Percentiles rank a stretch among this genome's conserved stretches.
Conservation (phyloP, 2,113 vertebrate species). For the Thunnus thynnus region DNA sequence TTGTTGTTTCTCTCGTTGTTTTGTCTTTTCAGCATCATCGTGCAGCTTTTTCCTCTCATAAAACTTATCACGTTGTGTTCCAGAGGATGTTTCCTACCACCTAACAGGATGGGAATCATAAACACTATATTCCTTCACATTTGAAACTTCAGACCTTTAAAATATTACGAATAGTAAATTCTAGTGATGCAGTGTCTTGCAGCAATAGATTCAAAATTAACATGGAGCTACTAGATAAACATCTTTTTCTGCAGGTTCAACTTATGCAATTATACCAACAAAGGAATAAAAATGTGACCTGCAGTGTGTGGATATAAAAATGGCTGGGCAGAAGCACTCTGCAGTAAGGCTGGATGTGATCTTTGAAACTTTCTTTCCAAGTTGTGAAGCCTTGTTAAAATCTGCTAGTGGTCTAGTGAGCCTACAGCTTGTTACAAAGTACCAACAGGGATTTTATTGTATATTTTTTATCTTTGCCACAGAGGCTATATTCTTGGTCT, state of each 20-base stretch:
- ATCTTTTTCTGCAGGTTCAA: neutral
- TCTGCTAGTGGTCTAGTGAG: neutral
- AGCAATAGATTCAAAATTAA: too few relatives aligned
- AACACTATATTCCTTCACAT: too few relatives aligned
- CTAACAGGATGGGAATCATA: neutral
- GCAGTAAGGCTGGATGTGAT: neutral
- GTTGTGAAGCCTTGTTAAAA: slow-evolving; percentile 29
- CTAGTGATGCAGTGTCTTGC: too few relatives aligned
- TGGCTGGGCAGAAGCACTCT: neutral
- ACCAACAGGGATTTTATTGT: neutral
- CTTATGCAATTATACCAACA: neutral
- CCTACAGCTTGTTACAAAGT: slow-evolving; percentile 1
- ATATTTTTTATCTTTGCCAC: neutral
- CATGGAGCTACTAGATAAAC: neutral
- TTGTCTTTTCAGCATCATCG: too few relatives aligned
- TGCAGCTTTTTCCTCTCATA: too few relatives aligned
- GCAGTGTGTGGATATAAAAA: neutral
- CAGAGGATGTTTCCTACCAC: too few relatives aligned
- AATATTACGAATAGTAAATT: too few relatives aligned
- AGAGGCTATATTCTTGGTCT: neutral
- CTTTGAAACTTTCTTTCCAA: neutral
- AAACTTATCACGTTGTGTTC: too few relatives aligned
- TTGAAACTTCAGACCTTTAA: too few relatives aligned
- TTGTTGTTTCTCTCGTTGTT: too few relatives aligned
- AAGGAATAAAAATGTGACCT: neutral